Evolutionary conservation across 2,888 invertebrate genomes (phyloP), one percentile per base, ranked within the genome.

Genomic region (Chymomyza fuscimana): DNA sequence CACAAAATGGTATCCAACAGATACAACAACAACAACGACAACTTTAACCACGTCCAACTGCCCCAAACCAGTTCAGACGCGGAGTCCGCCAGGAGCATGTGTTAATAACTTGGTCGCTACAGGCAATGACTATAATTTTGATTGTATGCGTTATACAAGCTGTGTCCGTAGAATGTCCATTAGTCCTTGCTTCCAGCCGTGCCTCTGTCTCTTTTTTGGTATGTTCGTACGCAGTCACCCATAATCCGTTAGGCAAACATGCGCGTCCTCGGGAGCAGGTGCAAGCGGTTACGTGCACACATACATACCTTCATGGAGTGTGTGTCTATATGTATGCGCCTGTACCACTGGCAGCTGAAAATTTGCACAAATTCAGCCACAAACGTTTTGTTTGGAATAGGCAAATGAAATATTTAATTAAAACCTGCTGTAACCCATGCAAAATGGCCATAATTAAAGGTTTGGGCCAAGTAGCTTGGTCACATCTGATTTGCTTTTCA

Each of bases 341-440:
- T 19, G 46, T 9, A 58, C 56, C 16, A 58, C 61, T 67, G 73
- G 67, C 73, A 65, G 58, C 72, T 63, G 63, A 63, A 52, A 70
- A 79, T 72, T 77, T 76, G 80, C 81, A 76, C 76, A 59, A 87
- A 80, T 87, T 81, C 81, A 76, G 83, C 74, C 83, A 76, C 75
- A 61, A 74, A 61, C 59, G 68, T 75, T 76, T 74, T 66, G 73
- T 78, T 81, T 73, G 87, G 86, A 69, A 86, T 86, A 82, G 87
- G 86, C 77, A 86, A 86, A 86, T 86, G 86, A 89, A 86, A 88
- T 86, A 86, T 86, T 86, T 86, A 86, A 86, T 86, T 86, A 86
- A 86, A 88, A 87, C 89, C 78, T 78, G 80, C 67, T 46, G 66
- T 63, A 63, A 67, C 22, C 63, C 67, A 67, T 67, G 50, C 58